These are phyloP conservation scores for Allochrocebus solatus DNA, from an alignment of 2,797 vertebrate species.

Conservation along the genomic window DNA sequence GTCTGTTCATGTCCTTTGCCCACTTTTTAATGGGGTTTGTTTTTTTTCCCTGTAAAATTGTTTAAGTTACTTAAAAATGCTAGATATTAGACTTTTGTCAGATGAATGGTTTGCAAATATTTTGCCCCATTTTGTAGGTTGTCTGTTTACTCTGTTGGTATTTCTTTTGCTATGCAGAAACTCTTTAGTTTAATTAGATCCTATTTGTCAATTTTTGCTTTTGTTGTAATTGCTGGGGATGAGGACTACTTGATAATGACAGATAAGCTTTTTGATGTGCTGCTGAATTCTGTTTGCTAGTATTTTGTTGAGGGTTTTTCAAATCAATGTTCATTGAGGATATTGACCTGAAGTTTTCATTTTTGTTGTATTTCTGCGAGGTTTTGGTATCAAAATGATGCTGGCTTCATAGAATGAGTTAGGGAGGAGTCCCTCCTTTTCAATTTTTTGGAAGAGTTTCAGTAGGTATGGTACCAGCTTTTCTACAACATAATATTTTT, in stretches of 20 bases:
- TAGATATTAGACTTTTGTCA: background rate
- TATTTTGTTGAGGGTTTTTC: background rate
- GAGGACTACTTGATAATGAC: background rate
- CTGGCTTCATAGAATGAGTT: background rate
- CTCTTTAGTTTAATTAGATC: background rate
- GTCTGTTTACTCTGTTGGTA: background rate
- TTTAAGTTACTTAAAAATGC: background rate
- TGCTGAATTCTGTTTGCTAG: background rate
- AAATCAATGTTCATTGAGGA: background rate
- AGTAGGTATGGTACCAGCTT: background rate
- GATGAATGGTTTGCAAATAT: background rate
- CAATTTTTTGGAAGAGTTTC: background rate
- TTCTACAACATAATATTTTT: background rate
- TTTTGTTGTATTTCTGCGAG: background rate
- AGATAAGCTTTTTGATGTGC: background rate
- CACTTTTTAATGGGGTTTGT: background rate
- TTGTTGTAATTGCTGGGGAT: background rate
- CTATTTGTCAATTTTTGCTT: background rate
- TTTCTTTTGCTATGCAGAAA: background rate
- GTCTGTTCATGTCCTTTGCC: background rate
- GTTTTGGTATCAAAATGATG: background rate
- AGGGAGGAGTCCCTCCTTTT: background rate
- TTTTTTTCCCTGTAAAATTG: background rate
- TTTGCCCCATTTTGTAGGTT: background rate
- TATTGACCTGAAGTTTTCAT: background rate